These are phyloP conservation scores for Eupithecia exiguata DNA, from an alignment of 2,888 invertebrate genomes.

Conservation along the genomic window DNA sequence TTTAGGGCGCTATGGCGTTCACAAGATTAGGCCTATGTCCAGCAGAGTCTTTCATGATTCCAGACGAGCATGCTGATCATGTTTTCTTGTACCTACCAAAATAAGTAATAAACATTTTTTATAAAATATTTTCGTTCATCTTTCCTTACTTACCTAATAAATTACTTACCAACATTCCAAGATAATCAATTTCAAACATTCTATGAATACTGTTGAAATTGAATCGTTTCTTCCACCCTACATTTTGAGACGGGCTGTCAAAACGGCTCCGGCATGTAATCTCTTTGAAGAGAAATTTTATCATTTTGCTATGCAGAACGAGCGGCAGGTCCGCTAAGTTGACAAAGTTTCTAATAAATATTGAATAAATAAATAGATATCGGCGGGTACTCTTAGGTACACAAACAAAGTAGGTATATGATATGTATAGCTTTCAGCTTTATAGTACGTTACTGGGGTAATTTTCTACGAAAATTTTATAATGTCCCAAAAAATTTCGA, in stretches of 20 bases:
- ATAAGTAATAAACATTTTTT: no score
- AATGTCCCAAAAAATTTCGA: no score
- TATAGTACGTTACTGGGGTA: no score
- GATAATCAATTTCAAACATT: constrained; percentile 42
- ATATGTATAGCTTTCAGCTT: no score
- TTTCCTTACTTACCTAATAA: neutral
- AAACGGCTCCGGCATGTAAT: constrained; percentile 54
- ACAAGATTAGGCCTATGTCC: neutral
- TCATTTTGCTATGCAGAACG: constrained; percentile 25
- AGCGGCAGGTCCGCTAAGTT: constrained; percentile 19
- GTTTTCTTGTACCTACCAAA: neutral
- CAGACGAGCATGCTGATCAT: neutral
- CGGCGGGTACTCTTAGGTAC: neutral
- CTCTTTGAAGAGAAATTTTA: constrained; percentile 53
- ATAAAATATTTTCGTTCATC: neutral
- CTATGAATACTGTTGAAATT: constrained; percentile 40
- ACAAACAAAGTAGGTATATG: no score
- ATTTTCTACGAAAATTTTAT: no score
- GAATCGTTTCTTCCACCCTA: constrained; percentile 42
- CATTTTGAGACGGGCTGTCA: constrained; percentile 41
- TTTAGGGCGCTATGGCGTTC: neutral
- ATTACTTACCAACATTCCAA: constrained; percentile 8
- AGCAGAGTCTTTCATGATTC: neutral
- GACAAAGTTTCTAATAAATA: neutral
- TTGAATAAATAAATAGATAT: neutral